These are phyloP conservation scores for Falco naumanni DNA, from an alignment of 2,797 vertebrate species.

Conservation along the genomic window DNA sequence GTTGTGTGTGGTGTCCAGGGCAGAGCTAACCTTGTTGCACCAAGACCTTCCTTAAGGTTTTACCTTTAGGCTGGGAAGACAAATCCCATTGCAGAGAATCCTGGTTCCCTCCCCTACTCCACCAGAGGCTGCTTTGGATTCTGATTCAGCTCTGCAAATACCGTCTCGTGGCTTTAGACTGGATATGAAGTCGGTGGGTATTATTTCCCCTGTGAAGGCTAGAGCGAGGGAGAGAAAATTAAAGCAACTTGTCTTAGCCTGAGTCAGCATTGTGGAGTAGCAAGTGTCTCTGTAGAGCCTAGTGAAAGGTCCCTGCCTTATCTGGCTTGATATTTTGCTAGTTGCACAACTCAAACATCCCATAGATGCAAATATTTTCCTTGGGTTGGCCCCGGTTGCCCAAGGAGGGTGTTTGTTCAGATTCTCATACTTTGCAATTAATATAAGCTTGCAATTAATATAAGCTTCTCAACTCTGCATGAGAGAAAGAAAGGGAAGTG, in stretches of 20 bases:
- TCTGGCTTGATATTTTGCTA: not conserved
- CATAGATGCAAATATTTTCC: slow-evolving; percentile 33
- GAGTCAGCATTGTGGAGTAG: not conserved
- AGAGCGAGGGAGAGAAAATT: not conserved
- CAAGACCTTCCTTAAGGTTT: not conserved
- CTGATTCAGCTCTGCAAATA: not conserved
- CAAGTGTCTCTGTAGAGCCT: not conserved
- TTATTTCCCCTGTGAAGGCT: not conserved
- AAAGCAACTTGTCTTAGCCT: not conserved
- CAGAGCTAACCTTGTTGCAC: not conserved
- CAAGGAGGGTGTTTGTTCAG: slow-evolving; percentile 26
- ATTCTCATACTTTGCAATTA: slow-evolving; percentile 60
- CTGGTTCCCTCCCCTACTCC: not conserved
- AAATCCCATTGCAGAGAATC: not conserved
- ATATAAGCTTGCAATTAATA: not conserved
- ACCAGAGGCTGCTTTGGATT: not conserved
- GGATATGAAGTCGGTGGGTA: not conserved
- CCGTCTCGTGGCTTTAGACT: not conserved
- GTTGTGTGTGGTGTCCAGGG: not conserved
- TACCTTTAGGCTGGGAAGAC: not conserved
- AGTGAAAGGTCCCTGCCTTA: slow-evolving; percentile 5
- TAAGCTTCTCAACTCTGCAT: not conserved
- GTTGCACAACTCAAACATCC: not conserved
- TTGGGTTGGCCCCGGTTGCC: slow-evolving; percentile 10
- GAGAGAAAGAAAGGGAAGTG: slow-evolving; percentile 35